Percentiles rank a stretch among this genome's conserved stretches.
Conservation (phyloP, 2,797 vertebrate species). For the Brachymystax lenok region DNA sequence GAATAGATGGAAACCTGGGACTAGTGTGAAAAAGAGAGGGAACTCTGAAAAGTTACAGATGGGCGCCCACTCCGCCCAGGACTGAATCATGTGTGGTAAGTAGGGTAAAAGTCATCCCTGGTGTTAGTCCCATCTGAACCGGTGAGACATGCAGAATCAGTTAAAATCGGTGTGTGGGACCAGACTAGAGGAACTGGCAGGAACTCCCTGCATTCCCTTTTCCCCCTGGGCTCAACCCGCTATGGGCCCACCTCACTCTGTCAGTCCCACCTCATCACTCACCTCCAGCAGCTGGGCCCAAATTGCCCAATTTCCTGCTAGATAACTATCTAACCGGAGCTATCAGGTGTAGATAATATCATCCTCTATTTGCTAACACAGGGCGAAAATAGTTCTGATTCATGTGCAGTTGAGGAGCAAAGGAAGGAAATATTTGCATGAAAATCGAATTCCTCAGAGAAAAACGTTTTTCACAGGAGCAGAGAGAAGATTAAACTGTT, state of each 20-base stretch:
- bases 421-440: not conserved
- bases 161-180: not conserved
- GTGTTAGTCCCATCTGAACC: too few relatives aligned
- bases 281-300: constrained; percentile 21
- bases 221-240: not conserved
- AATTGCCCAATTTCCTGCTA: constrained; percentile 37
- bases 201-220: not conserved
- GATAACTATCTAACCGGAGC: constrained; percentile 33
- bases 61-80: too few relatives aligned
- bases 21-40: not conserved
- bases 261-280: constrained; percentile 42
- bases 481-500: not conserved
- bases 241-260: not conserved
- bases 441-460: not conserved
- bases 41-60: too few relatives aligned
- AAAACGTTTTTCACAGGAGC: not conserved
- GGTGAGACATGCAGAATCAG: too few relatives aligned
- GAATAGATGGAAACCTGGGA: not conserved
- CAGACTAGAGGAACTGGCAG: constrained; percentile 27
- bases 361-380: not conserved
- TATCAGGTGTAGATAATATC: constrained; percentile 1
- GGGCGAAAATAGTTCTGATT: not conserved
- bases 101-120: too few relatives aligned
- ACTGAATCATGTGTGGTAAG: too few relatives aligned
- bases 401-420: not conserved